A percentile compares a stretch with the other conserved stretches of the same genome.
phyloP scores from a whole-genome alignment of 2,113 vertebrate species.

The Rhea pennata region DNA sequence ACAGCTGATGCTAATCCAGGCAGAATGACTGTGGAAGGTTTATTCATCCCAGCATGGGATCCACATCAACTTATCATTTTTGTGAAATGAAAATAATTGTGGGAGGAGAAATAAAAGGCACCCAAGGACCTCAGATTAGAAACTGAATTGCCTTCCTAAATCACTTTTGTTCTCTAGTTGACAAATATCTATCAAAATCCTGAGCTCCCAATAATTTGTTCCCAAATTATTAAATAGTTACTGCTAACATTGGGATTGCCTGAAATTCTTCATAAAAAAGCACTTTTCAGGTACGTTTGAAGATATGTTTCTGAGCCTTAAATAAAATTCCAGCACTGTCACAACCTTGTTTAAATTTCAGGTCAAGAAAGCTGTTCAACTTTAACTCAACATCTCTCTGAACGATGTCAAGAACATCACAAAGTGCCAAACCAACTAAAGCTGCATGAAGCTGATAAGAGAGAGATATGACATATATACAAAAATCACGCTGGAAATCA shows the following conservation, averaged over 20 bases:
- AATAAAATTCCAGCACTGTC: conserved; percentile 40
- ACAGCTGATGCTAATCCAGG: neutral
- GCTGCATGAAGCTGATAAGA: conserved; percentile 79
- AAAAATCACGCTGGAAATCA: conserved; percentile 69
- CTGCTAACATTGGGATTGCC: neutral
- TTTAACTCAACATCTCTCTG: conserved; percentile 64
- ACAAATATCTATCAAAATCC: neutral
- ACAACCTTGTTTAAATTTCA: conserved; percentile 52
- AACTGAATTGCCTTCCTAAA: neutral
- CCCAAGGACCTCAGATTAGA: neutral
- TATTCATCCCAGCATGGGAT: neutral
- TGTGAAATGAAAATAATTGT: neutral
- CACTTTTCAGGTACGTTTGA: conserved; percentile 26
- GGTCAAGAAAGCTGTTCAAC: conserved; percentile 33
- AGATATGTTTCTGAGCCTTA: neutral
- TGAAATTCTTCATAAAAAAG: conserved; percentile 15
- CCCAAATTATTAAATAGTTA: neutral
- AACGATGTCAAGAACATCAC: conserved; percentile 68
- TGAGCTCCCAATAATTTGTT: neutral
- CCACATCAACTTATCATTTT: fast-evolving
- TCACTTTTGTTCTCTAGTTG: neutral
- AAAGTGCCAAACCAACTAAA: conserved; percentile 52
- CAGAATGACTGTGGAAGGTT: neutral
- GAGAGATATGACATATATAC: conserved; percentile 67
- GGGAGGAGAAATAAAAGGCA: neutral